These are phyloP conservation scores for Pheosia gnoma DNA, from an alignment of 2,888 invertebrate species.

Conservation along the genomic window DNA sequence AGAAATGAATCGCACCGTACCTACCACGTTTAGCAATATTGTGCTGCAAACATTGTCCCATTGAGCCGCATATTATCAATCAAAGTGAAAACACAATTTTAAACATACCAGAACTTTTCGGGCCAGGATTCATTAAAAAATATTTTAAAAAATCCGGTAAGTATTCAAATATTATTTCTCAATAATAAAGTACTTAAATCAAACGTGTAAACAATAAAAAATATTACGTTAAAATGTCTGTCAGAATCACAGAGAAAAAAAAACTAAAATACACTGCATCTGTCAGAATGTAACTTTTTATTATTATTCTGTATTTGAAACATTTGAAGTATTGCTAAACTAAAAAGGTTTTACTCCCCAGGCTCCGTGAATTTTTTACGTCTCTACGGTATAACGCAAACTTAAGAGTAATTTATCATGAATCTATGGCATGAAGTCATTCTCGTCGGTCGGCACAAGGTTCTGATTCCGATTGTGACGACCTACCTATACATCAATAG, in stretches of 20 bases:
- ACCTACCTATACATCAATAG: too few species aligned
- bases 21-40: background rate
- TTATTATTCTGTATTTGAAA: constrained; percentile 3
- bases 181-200: constrained; percentile 14
- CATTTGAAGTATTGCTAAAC: constrained; percentile 7
- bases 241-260: constrained; percentile 15
- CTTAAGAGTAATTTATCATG: too few species aligned
- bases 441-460: too few species aligned
- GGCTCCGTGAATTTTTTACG: too few species aligned
- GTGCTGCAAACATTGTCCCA: constrained; percentile 16
- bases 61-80: constrained; percentile 5
- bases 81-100: constrained; percentile 14
- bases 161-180: constrained; percentile 6
- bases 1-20: background rate
- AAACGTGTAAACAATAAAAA: constrained; percentile 23
- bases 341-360: constrained; percentile 7
- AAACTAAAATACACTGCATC: background rate
- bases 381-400: too few species aligned
- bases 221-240: background rate
- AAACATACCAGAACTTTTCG: constrained; percentile 27
- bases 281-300: constrained; percentile 18
- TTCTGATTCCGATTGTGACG: too few species aligned
- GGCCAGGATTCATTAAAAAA: constrained; percentile 20
- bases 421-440: too few species aligned
- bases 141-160: background rate